Evolutionary conservation across 2,888 invertebrate species (phyloP).

Genomic region (Cryptus viduatorius): DNA sequence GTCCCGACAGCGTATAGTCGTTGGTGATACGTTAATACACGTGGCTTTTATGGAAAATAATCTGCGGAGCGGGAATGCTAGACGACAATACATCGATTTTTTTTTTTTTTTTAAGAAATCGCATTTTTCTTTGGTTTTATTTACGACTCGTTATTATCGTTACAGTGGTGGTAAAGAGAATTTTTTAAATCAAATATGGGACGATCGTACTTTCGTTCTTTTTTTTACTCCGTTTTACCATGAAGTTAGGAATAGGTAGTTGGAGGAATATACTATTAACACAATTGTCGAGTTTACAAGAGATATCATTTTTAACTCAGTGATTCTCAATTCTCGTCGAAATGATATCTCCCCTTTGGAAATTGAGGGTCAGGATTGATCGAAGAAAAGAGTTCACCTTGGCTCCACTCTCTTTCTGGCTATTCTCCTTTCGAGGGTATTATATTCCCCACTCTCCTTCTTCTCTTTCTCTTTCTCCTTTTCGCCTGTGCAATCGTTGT

Average conservation of each 20-base stretch:
- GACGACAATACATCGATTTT: background rate
- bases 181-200: too few relatives aligned
- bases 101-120: background rate
- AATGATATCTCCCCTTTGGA: background rate
- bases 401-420: slow-evolving; percentile 32
- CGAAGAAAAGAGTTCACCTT: slow-evolving; percentile 39
- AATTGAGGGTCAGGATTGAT: slow-evolving; percentile 31
- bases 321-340: background rate
- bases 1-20: background rate
- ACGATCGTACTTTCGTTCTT: background rate
- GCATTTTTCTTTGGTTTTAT: background rate
- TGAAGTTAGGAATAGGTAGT: background rate
- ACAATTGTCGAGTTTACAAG: background rate
- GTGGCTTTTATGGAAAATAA: slow-evolving; percentile 17
- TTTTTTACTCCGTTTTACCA: background rate
- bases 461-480: slow-evolving; percentile 16
- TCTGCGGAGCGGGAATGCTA: background rate
- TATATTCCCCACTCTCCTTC: slow-evolving; percentile 12
- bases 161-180: too few relatives aligned
- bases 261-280: background rate
- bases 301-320: background rate
- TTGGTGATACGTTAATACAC: background rate
- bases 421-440: slow-evolving; percentile 27
- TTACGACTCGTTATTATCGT: background rate
- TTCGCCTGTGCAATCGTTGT: background rate